A percentile compares a stretch with the other conserved stretches of the same genome.
These are phyloP conservation scores for Micropoecilia bifurca DNA, from an alignment of 2,797 vertebrate genomes.

Conservation along the genomic window DNA sequence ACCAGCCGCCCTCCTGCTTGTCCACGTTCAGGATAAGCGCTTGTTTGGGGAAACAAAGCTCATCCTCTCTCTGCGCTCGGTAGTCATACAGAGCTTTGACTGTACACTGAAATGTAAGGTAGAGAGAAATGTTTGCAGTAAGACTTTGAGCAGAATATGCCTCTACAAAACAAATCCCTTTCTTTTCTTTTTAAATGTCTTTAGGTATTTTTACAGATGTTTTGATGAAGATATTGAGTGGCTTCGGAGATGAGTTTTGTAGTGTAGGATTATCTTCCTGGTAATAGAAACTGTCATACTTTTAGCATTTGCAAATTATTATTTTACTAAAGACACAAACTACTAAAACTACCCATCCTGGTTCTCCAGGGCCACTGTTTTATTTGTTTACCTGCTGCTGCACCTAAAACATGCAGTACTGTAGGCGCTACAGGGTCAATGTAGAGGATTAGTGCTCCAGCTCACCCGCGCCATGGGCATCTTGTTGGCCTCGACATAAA, in stretches of 20 bases:
- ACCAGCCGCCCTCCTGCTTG: conserved; percentile 97
- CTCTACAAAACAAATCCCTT: not conserved
- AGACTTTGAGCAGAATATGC: not conserved
- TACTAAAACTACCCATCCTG: not conserved
- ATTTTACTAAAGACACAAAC: not conserved
- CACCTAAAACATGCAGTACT: not conserved
- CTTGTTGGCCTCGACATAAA: conserved; percentile 97
- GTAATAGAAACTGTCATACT: not conserved
- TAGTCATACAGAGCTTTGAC: conserved; percentile 97
- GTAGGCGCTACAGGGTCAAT: not conserved
- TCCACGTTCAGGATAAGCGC: conserved; percentile 94
- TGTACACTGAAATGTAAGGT: conserved; percentile 82
- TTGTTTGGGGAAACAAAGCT: conserved; percentile 95
- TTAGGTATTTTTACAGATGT: not conserved
- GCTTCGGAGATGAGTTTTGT: not conserved
- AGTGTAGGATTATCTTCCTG: not conserved
- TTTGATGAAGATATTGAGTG: not conserved
- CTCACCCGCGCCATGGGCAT: conserved; percentile 86
- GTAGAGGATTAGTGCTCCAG: not conserved
- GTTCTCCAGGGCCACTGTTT: not conserved
- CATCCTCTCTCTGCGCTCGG: conserved; percentile 93
- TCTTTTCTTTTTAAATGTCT: not conserved
- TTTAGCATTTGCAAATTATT: not conserved
- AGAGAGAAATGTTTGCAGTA: not conserved
- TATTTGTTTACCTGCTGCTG: not conserved